Evolutionary conservation across 1,140 invertebrate genomes (phyloP).

Genomic region (Aleiodes sp.): DNA sequence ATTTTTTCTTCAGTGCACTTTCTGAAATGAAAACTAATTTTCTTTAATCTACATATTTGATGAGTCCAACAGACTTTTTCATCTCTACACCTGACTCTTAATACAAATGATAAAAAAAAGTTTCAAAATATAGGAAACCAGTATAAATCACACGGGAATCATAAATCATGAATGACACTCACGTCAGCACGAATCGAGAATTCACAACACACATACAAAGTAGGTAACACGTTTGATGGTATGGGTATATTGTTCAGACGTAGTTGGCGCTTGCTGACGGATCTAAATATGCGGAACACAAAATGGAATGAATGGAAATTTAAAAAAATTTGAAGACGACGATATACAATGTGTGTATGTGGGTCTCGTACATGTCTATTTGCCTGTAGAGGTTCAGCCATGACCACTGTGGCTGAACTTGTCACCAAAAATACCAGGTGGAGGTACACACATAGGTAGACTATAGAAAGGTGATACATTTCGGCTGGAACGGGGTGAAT

Average conservation of each 20-base stretch:
- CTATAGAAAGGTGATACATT: not conserved
- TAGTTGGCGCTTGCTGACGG: not conserved
- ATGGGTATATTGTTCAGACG: too few relatives aligned
- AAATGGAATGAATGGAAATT: too few relatives aligned
- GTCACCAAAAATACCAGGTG: not conserved
- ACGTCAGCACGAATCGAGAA: conserved; percentile 13
- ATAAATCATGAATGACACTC: conserved; percentile 5
- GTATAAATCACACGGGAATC: not conserved
- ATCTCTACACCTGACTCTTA: not conserved
- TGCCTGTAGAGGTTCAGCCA: not conserved
- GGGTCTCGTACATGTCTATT: conserved; percentile 9
- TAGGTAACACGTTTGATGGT: conserved; percentile 6
- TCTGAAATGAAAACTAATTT: too few relatives aligned
- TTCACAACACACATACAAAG: not conserved
- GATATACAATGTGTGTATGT: not conserved
- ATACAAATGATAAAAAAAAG: conserved; percentile 8
- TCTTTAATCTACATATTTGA: too few relatives aligned
- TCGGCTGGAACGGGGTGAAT: conserved; percentile 3
- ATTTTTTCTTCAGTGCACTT: too few relatives aligned
- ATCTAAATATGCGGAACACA: too few relatives aligned
- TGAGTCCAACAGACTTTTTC: too few relatives aligned
- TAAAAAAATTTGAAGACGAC: not conserved
- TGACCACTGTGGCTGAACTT: not conserved
- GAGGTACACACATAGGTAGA: not conserved
- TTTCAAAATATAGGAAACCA: too few relatives aligned